Percentiles rank a stretch among this genome's conserved stretches.
Evolutionary conservation across 2,113 vertebrate genomes (phyloP).

Genomic region (Rhinichthys klamathensis): DNA sequence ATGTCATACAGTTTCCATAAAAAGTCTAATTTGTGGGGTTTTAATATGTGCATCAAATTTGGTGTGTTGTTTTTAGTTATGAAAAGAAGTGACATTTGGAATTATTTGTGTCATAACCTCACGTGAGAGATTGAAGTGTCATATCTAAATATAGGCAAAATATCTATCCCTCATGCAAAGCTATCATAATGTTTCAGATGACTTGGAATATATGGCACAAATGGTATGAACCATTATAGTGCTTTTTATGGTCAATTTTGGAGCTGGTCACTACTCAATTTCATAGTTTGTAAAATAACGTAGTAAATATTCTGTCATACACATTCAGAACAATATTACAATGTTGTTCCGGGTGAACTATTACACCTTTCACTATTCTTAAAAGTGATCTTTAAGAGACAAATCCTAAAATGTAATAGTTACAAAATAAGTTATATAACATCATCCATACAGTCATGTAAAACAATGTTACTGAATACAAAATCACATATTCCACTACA

Average conservation of each 20-base stretch:
- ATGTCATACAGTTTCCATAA: not conserved
- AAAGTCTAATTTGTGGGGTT: not conserved
- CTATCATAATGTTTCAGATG: not conserved
- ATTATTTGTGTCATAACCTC: not conserved
- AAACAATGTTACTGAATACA: not conserved
- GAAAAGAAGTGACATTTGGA: too few relatives aligned
- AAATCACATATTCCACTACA: not conserved
- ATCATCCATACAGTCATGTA: not conserved
- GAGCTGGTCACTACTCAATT: not conserved
- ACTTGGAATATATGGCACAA: not conserved
- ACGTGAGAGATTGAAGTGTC: not conserved
- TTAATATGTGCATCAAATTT: too few relatives aligned
- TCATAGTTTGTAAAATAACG: not conserved
- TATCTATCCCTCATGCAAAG: not conserved
- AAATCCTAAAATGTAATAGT: not conserved
- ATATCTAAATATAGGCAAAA: not conserved
- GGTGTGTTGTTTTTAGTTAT: too few relatives aligned
- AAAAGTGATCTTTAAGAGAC: too few relatives aligned
- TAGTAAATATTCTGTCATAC: not conserved
- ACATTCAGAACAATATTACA: not conserved
- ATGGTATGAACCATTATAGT: not conserved
- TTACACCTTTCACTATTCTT: not conserved
- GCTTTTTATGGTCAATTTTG: not conserved
- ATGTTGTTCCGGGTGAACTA: not conserved
- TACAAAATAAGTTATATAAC: conserved; percentile 10